Percentiles rank a stretch among this genome's conserved stretches.
phyloP scores from a whole-genome alignment of 2,113 vertebrate genomes.

The Podarcis cretensis region DNA sequence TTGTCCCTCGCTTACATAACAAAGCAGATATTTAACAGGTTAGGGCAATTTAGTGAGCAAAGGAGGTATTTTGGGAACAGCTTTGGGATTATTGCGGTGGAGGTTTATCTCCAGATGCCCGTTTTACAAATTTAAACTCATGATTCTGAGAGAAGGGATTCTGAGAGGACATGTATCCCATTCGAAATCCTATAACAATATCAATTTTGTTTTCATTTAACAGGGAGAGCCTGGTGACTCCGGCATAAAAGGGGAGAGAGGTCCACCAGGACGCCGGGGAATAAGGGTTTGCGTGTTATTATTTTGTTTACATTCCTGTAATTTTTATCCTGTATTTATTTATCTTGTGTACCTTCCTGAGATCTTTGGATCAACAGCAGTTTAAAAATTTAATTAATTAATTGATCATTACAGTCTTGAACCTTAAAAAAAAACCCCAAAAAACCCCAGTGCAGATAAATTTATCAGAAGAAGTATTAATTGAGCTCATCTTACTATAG shows the following conservation, averaged over 20 bases:
- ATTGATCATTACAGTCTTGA: too few species aligned
- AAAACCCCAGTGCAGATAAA: neutral
- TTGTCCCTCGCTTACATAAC: too few species aligned
- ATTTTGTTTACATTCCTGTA: neutral
- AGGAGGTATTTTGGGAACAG: too few species aligned
- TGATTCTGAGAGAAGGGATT: neutral
- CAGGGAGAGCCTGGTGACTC: constrained; percentile 69
- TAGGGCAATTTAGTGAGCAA: too few species aligned
- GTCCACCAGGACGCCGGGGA: constrained; percentile 60
- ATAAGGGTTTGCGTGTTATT: constrained; percentile 54
- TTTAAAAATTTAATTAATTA: too few species aligned
- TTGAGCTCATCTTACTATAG: neutral
- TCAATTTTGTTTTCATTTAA: constrained; percentile 26
- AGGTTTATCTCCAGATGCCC: neutral
- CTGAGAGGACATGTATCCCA: neutral
- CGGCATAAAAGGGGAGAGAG: constrained; percentile 63
- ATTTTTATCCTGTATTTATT: neutral
- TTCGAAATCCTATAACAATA: neutral
- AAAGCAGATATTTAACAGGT: too few species aligned
- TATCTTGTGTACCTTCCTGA: neutral
- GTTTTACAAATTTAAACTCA: neutral
- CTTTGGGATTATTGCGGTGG: too few species aligned
- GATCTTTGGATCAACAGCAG: too few species aligned
- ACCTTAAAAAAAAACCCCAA: too few species aligned
- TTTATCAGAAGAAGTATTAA: neutral